phyloP scores from a whole-genome alignment of 2,888 invertebrate genomes.

The Pedicia rivosa region DNA sequence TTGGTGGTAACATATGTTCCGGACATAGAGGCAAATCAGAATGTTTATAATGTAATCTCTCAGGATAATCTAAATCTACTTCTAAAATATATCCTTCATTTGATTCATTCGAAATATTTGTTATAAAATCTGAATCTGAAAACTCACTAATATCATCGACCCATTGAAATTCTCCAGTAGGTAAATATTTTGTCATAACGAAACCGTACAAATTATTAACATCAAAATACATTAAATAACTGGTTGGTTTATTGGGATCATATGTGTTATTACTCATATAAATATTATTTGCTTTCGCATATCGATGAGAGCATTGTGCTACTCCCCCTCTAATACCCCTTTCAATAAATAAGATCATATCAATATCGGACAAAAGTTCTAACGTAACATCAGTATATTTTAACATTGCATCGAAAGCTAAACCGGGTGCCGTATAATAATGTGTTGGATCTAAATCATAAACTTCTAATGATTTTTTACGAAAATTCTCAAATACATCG shows the following conservation, averaged over 20 bases:
- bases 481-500: slow-evolving; percentile 18
- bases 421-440: slow-evolving; percentile 18
- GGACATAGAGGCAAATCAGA: slow-evolving; percentile 20
- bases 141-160: not conserved
- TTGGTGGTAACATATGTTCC: slow-evolving; percentile 13
- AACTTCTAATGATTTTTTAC: slow-evolving; percentile 10
- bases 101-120: slow-evolving; percentile 23
- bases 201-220: slow-evolving; percentile 16
- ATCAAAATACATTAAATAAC: slow-evolving; percentile 19
- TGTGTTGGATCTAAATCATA: slow-evolving; percentile 16
- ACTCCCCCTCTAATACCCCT: slow-evolving; percentile 17
- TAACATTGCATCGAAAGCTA: slow-evolving; percentile 18
- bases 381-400: slow-evolving; percentile 17
- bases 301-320: slow-evolving; percentile 16
- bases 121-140: too few relatives aligned
- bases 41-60: slow-evolving; percentile 17
- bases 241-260: slow-evolving; percentile 12
- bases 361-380: slow-evolving; percentile 19
- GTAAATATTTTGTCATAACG: not conserved
- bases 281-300: slow-evolving; percentile 19
- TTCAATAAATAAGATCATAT: slow-evolving; percentile 18
- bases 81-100: slow-evolving; percentile 19
- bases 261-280: slow-evolving; percentile 16
- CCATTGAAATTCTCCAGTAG: not conserved
- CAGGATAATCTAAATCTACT: slow-evolving; percentile 17